Conservation (phyloP, 2,888 invertebrate species). For the Smittia sp. region DNA sequence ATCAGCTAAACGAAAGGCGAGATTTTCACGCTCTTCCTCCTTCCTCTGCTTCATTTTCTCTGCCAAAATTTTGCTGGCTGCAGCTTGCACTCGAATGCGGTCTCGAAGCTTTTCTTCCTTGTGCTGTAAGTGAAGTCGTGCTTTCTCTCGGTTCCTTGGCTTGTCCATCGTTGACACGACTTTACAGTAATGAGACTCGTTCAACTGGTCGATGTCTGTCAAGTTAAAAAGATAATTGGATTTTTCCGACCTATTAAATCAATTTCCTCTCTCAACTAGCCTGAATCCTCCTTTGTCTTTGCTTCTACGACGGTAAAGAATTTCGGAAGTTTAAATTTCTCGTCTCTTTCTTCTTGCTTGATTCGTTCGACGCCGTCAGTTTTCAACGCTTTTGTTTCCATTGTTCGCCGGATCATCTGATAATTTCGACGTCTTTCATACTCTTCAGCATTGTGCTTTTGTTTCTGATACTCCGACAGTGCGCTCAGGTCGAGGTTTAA, state of each 20-base stretch:
- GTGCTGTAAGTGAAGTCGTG: neutral
- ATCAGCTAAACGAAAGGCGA: conserved; percentile 19
- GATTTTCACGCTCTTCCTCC: conserved; percentile 15
- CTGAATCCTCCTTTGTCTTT: neutral
- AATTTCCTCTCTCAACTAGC: neutral
- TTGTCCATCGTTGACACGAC: neutral
- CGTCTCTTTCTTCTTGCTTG: conserved; percentile 46
- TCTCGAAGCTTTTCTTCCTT: conserved; percentile 25
- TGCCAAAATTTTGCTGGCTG: neutral
- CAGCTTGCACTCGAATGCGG: neutral
- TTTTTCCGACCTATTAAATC: too few relatives aligned
- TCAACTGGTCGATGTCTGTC: too few relatives aligned
- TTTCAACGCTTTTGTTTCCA: conserved; percentile 47
- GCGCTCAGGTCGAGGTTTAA: conserved; percentile 23
- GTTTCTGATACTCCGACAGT: conserved; percentile 17
- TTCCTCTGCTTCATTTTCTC: neutral
- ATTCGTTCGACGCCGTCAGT: conserved; percentile 45
- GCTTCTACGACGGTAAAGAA: conserved; percentile 7
- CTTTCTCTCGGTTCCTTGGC: neutral
- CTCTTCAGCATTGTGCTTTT: neutral
- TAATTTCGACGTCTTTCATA: neutral
- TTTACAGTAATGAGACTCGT: conserved; percentile 14
- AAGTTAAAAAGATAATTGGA: too few relatives aligned
- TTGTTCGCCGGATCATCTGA: conserved; percentile 40
- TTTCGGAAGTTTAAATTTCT: conserved; percentile 43